A percentile compares a stretch with the other conserved stretches of the same genome.
Conservation (phyloP, 92 coral and sea anemone genomes). For the Epizoanthus stellaris region DNA sequence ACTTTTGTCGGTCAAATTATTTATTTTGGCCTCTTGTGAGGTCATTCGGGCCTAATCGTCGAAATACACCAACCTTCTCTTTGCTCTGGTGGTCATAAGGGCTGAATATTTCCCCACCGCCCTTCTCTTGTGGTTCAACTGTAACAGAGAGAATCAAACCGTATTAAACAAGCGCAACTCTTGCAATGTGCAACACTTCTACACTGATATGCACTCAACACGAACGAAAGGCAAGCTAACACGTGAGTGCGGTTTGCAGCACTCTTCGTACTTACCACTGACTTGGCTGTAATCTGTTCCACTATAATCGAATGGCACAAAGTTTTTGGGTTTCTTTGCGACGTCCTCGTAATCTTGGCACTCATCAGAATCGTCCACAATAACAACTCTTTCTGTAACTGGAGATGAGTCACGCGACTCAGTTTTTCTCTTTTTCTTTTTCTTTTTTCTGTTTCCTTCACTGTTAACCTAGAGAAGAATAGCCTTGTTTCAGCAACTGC, state of each 20-base stretch:
- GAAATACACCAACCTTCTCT: neutral
- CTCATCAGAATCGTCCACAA: neutral
- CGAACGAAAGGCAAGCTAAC: no score
- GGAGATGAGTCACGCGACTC: neutral
- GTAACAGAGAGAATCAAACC: neutral
- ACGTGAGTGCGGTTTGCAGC: neutral
- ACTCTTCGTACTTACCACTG: neutral
- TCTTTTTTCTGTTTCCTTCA: conserved; percentile 30
- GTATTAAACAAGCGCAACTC: neutral
- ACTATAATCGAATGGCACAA: conserved; percentile 35
- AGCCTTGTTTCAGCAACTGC: neutral
- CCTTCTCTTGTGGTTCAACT: conserved; percentile 11
- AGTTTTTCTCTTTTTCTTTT: conserved; percentile 10
- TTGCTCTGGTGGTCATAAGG: conserved; percentile 10
- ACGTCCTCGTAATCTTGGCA: neutral
- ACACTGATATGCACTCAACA: no score
- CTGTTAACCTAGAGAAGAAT: conserved; percentile 7
- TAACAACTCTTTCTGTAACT: conserved; percentile 5
- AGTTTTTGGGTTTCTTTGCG: neutral
- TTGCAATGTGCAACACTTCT: no score
- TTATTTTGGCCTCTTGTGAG: no score
- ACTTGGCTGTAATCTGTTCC: conserved; percentile 25
- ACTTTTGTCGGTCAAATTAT: no score
- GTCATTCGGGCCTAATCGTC: no score
- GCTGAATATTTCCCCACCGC: conserved; percentile 12